Evolutionary conservation across 2,797 vertebrate genomes (phyloP).

Genomic region (Cuculus canorus): DNA sequence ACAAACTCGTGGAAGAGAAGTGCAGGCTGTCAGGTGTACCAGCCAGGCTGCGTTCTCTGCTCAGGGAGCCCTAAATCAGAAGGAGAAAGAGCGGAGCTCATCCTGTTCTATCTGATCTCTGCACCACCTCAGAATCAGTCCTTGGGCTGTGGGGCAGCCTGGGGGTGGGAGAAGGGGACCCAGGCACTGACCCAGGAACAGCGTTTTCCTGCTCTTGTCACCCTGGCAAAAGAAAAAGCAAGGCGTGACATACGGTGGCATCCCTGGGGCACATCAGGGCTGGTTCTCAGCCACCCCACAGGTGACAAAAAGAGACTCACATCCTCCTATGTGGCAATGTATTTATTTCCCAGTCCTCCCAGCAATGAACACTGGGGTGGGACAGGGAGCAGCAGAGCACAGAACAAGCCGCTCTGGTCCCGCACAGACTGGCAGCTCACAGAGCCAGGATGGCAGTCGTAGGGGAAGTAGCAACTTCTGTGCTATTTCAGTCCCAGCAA

Average conservation of each 20-base stretch:
- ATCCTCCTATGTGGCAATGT: rapidly evolving
- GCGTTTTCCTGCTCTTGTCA: not conserved
- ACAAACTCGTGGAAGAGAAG: not conserved
- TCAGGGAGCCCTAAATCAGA: not conserved
- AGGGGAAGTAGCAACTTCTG: not conserved
- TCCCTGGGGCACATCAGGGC: not conserved
- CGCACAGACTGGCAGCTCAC: not conserved
- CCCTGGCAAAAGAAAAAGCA: not conserved
- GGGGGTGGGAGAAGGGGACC: too few relatives aligned
- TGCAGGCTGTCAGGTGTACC: not conserved
- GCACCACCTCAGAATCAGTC: not conserved
- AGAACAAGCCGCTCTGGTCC: not conserved
- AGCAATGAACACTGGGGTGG: not conserved
- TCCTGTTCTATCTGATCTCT: not conserved
- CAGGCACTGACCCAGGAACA: not conserved
- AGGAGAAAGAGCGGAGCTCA: not conserved
- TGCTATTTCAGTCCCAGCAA: slow-evolving; percentile 44
- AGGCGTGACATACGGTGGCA: rapidly evolving
- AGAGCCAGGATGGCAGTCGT: not conserved
- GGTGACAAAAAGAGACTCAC: not conserved
- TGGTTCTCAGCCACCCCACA: not conserved
- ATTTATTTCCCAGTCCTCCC: not conserved
- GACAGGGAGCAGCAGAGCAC: not conserved
- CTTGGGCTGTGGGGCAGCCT: not conserved
- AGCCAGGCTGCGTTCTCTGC: not conserved